Percentiles rank a stretch among this genome's conserved stretches.
Evolutionary conservation across 30 jellyfish, hydroid and myxozoan genomes (phyloP).

Genomic region (Phacellophora camtschatica): DNA sequence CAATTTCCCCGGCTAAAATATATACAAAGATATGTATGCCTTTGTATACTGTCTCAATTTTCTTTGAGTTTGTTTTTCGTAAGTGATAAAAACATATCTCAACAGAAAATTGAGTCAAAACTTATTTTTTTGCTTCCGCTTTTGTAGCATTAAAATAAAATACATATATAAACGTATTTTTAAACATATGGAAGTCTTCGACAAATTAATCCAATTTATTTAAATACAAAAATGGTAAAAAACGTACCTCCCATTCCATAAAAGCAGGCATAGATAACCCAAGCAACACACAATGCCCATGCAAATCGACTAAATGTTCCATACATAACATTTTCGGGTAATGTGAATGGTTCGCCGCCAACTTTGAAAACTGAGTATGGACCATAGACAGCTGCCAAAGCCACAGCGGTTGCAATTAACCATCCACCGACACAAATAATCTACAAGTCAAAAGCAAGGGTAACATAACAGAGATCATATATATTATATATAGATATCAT

Average conservation of each 20-base stretch:
- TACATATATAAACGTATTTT: too few species aligned
- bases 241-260: conserved; percentile 82
- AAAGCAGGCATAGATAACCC: conserved; percentile 82
- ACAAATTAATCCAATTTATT: neutral
- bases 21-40: too few species aligned
- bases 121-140: neutral
- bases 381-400: conserved; percentile 74
- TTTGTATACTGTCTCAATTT: too few species aligned
- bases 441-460: conserved; percentile 14
- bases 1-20: too few species aligned
- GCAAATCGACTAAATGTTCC: conserved; percentile 86
- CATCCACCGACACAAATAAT: conserved; percentile 55
- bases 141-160: neutral
- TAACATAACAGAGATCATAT: too few species aligned
- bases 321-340: conserved; percentile 65
- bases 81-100: neutral
- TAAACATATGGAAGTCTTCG: neutral
- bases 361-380: conserved; percentile 60
- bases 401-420: conserved; percentile 64
- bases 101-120: neutral
- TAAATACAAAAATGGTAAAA: neutral
- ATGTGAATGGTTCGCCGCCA: conserved; percentile 72
- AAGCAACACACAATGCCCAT: conserved; percentile 82
- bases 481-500: too few species aligned
- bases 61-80: too few species aligned